phyloP scores from a whole-genome alignment of 2,888 invertebrate species.

The Polietes domitor region DNA sequence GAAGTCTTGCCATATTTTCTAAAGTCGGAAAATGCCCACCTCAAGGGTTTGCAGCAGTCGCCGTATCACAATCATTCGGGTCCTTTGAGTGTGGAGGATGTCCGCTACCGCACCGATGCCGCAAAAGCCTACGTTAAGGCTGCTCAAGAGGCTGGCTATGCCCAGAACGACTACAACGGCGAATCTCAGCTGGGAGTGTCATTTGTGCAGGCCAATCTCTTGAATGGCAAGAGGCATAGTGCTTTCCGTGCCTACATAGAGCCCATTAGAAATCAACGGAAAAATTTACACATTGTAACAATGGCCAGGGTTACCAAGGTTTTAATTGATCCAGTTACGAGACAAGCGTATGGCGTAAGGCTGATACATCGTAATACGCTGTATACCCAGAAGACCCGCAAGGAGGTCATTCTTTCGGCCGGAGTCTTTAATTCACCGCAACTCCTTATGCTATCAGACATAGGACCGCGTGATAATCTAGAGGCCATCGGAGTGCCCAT shows the following conservation, averaged over 20 bases:
- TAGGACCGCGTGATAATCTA: constrained; percentile 83
- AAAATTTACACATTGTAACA: constrained; percentile 86
- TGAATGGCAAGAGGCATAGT: constrained; percentile 85
- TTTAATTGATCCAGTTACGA: constrained; percentile 84
- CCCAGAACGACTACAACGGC: constrained; percentile 87
- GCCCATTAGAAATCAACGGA: constrained; percentile 81
- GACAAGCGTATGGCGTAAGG: constrained; percentile 86
- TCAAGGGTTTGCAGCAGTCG: constrained; percentile 81
- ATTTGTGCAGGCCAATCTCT: constrained; percentile 84
- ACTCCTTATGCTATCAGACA: constrained; percentile 92
- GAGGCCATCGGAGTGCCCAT: constrained; percentile 83
- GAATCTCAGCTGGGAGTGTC: constrained; percentile 85
- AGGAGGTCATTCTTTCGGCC: constrained; percentile 92
- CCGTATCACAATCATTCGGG: constrained; percentile 84
- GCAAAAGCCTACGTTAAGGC: constrained; percentile 84
- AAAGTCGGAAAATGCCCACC: constrained; percentile 82
- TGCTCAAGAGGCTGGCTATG: constrained; percentile 85
- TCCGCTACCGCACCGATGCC: constrained; percentile 82
- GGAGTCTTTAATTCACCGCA: constrained; percentile 95
- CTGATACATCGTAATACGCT: constrained; percentile 82
- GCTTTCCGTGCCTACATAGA: constrained; percentile 85
- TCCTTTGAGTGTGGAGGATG: constrained; percentile 84
- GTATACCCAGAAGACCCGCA: constrained; percentile 83
- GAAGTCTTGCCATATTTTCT: constrained; percentile 84
- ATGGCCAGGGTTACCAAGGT: constrained; percentile 85